phyloP scores from a whole-genome alignment of 2,797 vertebrate genomes.

The Chaunax sp. region DNA sequence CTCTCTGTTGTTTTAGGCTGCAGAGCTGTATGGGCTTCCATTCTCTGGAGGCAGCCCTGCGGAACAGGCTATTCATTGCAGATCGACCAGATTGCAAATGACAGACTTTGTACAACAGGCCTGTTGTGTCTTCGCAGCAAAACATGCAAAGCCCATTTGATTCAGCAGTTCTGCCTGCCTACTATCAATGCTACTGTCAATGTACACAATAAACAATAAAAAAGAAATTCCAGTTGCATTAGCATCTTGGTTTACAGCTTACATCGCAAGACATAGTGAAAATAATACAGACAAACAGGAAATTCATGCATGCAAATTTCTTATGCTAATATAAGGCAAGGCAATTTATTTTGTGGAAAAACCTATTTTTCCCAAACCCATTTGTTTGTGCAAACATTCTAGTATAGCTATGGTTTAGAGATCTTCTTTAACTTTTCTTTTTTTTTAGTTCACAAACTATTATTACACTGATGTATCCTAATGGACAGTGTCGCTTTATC shows the following conservation, averaged over 20 bases:
- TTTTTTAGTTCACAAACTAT: too few relatives aligned
- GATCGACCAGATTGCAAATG: conserved; percentile 81
- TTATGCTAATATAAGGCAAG: conserved; percentile 13
- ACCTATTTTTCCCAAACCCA: background rate
- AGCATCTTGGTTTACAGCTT: conserved; percentile 27
- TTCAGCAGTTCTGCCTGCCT: conserved; percentile 54
- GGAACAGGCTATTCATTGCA: conserved; percentile 78
- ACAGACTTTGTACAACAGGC: conserved; percentile 74
- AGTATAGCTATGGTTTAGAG: background rate
- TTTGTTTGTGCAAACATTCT: conserved; percentile 1
- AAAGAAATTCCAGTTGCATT: conserved; percentile 15
- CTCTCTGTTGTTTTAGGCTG: conserved; percentile 76
- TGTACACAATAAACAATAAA: conserved; percentile 29
- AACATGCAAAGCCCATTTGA: conserved; percentile 75
- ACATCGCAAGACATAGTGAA: conserved; percentile 26
- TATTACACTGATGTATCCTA: conserved; percentile 16
- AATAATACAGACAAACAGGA: conserved; percentile 23
- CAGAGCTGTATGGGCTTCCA: conserved; percentile 67
- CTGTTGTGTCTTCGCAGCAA: conserved; percentile 73
- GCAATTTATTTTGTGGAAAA: conserved; percentile 20
- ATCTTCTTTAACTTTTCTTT: too few relatives aligned
- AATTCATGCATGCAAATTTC: conserved; percentile 12
- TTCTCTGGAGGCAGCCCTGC: conserved; percentile 77
- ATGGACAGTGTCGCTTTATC: conserved; percentile 46
- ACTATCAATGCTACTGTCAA: conserved; percentile 45